These are phyloP conservation scores for Periparus ater DNA, from an alignment of 2,797 vertebrate species.

Conservation along the genomic window DNA sequence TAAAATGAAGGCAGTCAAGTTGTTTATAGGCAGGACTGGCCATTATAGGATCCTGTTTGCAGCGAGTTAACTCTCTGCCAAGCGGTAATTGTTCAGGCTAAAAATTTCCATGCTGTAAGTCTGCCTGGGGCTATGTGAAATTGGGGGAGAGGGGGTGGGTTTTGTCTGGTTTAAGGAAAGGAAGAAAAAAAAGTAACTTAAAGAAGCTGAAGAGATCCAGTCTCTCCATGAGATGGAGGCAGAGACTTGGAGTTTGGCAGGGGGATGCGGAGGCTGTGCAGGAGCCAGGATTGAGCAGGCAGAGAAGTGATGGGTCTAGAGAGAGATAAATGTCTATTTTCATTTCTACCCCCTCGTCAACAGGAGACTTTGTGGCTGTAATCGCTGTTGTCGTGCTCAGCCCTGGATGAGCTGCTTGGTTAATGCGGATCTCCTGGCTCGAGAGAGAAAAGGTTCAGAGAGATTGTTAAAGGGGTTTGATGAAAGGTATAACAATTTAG, in stretches of 20 bases:
- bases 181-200: not conserved
- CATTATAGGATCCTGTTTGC: slow-evolving; percentile 22
- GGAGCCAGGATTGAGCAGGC: not conserved
- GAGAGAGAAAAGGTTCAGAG: not conserved
- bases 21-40: slow-evolving; percentile 21
- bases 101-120: slow-evolving; percentile 42
- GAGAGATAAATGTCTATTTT: slow-evolving; percentile 17
- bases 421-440: slow-evolving; percentile 18
- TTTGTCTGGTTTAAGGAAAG: not conserved
- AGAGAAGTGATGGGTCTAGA: not conserved
- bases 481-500: slow-evolving; percentile 47
- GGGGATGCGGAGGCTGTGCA: not conserved
- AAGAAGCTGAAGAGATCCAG: slow-evolving; percentile 14
- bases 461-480: slow-evolving; percentile 44
- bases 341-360: not conserved
- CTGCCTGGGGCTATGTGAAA: slow-evolving; percentile 38
- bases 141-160: not conserved
- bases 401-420: not conserved
- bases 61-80: slow-evolving; percentile 37
- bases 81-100: slow-evolving; percentile 43
- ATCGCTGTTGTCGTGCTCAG: not conserved
- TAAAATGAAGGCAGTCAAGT: slow-evolving; percentile 4
- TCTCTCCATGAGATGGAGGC: slow-evolving; percentile 69
- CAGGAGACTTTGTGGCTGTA: not conserved
- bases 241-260: slow-evolving; percentile 55